Evolutionary conservation across 30 jellyfish, hydroid and myxozoan species (phyloP).

Genomic region (Sanderia malayensis): DNA sequence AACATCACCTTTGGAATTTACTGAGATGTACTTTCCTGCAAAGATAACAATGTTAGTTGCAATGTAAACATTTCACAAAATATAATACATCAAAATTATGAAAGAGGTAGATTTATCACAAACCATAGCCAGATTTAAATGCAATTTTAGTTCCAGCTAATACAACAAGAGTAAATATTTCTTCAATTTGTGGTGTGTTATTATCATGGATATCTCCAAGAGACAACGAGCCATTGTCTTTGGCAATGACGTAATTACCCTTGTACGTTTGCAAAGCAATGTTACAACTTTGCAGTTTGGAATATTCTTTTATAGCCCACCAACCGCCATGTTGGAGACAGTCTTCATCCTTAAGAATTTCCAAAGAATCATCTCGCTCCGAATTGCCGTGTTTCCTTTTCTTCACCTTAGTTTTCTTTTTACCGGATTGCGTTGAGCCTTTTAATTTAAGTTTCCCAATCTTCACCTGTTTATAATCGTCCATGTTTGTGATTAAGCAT

Average conservation of each 20-base stretch:
- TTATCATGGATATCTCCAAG: conserved; percentile 66
- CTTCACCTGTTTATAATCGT: conserved; percentile 84
- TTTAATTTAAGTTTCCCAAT: conserved; percentile 80
- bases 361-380: conserved; percentile 24
- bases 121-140: conserved; percentile 93
- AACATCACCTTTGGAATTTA: conserved; percentile 90
- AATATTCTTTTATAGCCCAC: conserved; percentile 86
- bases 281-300: conserved; percentile 61
- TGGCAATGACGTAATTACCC: conserved; percentile 63
- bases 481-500: no score
- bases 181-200: conserved; percentile 67
- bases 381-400: conserved; percentile 41
- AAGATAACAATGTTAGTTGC: no score
- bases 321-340: conserved; percentile 90
- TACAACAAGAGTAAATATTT: conserved; percentile 69
- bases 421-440: conserved; percentile 43
- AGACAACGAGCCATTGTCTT: conserved; percentile 75
- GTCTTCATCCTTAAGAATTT: conserved; percentile 58
- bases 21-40: conserved; percentile 84
- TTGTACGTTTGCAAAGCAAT: conserved; percentile 68
- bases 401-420: conserved; percentile 33
- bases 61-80: no score
- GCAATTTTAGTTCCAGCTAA: conserved; percentile 77
- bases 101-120: no score
- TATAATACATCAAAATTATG: no score